phyloP scores from a whole-genome alignment of 2,888 invertebrate genomes.

The Nysson spinosus region DNA sequence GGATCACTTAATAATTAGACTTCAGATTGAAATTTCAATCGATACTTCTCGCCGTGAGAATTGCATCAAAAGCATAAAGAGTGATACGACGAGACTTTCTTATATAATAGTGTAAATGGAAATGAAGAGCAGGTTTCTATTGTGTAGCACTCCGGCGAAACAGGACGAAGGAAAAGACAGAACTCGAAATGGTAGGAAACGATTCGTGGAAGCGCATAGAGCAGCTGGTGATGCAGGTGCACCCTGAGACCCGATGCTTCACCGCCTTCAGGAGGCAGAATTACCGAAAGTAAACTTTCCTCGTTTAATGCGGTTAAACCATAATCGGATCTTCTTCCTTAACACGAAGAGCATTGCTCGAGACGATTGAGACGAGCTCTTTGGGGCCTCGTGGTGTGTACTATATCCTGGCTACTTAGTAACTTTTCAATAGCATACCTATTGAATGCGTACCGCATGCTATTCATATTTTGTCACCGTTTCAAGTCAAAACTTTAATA shows the following conservation, averaged over 20 bases:
- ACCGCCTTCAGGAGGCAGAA: constrained; percentile 45
- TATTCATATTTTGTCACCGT: not conserved
- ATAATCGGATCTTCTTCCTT: constrained; percentile 60
- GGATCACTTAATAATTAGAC: too few relatives aligned
- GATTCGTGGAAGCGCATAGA: constrained; percentile 33
- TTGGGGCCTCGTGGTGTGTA: constrained; percentile 35
- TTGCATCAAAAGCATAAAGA: constrained; percentile 8
- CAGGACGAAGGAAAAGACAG: constrained; percentile 20
- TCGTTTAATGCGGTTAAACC: constrained; percentile 62
- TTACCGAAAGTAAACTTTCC: constrained; percentile 63
- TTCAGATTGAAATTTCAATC: not conserved
- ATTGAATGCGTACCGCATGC: not conserved
- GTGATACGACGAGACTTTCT: constrained; percentile 3
- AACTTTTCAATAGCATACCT: not conserved
- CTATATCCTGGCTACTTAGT: constrained; percentile 27
- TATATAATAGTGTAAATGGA: constrained; percentile 37
- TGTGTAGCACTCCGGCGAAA: constrained; percentile 32
- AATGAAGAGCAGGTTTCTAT: constrained; percentile 31
- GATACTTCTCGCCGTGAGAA: not conserved
- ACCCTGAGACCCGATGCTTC: constrained; percentile 20
- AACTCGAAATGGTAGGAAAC: constrained; percentile 10
- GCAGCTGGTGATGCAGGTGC: constrained; percentile 57
- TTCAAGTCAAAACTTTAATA: too few relatives aligned
- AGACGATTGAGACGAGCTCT: constrained; percentile 32
- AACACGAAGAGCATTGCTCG: constrained; percentile 47